A percentile compares a stretch with the other conserved stretches of the same genome.
These are phyloP conservation scores for Spodoptera picta DNA, from an alignment of 2,888 invertebrate species.

Conservation along the genomic window DNA sequence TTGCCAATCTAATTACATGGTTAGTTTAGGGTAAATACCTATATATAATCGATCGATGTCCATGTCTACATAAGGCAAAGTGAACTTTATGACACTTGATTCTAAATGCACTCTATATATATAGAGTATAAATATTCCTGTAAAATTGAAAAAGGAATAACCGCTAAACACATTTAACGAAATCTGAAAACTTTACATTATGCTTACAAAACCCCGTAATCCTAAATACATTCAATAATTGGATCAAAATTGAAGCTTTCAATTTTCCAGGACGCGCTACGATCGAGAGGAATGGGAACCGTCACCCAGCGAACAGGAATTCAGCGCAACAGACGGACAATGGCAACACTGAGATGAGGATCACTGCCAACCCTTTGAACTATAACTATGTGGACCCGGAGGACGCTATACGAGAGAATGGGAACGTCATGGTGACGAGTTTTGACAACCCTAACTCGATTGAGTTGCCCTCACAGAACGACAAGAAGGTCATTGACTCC, in stretches of 20 bases:
- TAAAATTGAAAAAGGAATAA: not conserved
- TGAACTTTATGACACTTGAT: no score
- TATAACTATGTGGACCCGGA: slow-evolving; percentile 91
- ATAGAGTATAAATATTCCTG: no score
- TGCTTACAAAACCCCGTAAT: slow-evolving; percentile 11
- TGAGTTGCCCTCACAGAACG: slow-evolving; percentile 89
- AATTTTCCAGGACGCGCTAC: slow-evolving; percentile 87
- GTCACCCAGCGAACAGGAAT: slow-evolving; percentile 80
- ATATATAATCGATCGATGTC: no score
- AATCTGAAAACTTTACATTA: no score
- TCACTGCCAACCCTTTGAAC: slow-evolving; percentile 93
- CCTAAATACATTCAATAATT: slow-evolving; percentile 41
- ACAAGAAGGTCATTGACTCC: slow-evolving; percentile 87
- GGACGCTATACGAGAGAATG: slow-evolving; percentile 87
- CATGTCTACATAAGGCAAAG: no score
- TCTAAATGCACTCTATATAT: not conserved
- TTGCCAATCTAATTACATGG: no score
- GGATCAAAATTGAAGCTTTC: slow-evolving; percentile 56
- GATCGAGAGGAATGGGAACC: slow-evolving; percentile 87
- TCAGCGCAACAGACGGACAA: slow-evolving; percentile 75
- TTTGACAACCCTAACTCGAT: slow-evolving; percentile 93
- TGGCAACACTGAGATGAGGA: slow-evolving; percentile 90
- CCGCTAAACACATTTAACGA: not conserved
- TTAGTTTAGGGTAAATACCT: no score
- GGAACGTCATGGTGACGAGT: slow-evolving; percentile 89